These are phyloP conservation scores for Clarias pachynema DNA, from an alignment of 2,797 vertebrate species.

Conservation along the genomic window DNA sequence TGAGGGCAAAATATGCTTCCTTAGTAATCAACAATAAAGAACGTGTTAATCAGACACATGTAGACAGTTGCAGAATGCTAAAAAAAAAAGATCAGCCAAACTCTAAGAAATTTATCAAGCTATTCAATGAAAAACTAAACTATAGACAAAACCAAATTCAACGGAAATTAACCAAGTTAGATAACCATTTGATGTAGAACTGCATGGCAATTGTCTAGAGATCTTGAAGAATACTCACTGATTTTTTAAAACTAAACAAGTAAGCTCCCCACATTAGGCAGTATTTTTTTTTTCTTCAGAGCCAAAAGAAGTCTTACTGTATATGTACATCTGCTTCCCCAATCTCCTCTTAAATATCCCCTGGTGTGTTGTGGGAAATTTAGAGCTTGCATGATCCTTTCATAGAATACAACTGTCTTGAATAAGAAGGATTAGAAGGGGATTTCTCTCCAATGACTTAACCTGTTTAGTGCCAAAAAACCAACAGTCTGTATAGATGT, in stretches of 20 bases:
- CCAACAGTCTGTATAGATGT: constrained; percentile 55
- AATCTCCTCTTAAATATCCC: constrained; percentile 43
- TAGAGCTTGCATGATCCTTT: constrained; percentile 65
- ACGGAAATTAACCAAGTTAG: neutral
- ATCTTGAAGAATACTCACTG: neutral
- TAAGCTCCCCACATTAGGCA: constrained; percentile 65
- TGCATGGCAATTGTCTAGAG: neutral
- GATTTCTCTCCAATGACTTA: constrained; percentile 63
- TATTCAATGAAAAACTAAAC: neutral
- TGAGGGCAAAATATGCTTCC: constrained; percentile 15
- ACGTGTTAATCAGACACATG: neutral
- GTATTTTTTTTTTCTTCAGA: constrained; percentile 69
- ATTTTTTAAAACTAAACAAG: constrained; percentile 61
- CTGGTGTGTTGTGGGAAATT: constrained; percentile 73
- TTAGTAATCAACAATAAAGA: constrained; percentile 10
- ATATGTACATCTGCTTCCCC: constrained; percentile 51
- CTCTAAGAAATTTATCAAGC: too few relatives aligned
- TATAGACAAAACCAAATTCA: neutral
- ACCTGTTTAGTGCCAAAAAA: constrained; percentile 59
- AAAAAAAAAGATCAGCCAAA: neutral
- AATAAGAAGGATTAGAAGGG: constrained; percentile 72
- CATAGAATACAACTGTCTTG: constrained; percentile 62
- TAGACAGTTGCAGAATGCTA: neutral
- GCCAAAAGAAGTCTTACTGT: constrained; percentile 68
- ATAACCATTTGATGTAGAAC: neutral